Evolutionary conservation across 1,140 invertebrate genomes (phyloP).

Genomic region (Euschistus heros): DNA sequence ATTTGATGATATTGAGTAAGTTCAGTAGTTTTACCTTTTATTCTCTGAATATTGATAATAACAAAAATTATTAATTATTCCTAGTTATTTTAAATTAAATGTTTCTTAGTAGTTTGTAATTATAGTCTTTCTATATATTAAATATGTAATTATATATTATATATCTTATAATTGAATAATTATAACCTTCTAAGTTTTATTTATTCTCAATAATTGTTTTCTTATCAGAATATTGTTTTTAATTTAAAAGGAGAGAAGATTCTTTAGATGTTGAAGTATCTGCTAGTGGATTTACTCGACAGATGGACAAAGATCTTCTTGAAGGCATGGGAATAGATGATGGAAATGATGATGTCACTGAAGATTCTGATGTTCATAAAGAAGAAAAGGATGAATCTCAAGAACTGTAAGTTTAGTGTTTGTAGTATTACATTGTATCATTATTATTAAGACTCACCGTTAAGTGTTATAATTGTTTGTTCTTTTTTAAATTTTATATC

Average conservation of each 20-base stretch:
- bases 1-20: conserved; percentile 65
- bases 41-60: neutral
- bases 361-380: conserved; percentile 35
- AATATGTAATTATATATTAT: too few relatives aligned
- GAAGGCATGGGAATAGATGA: conserved; percentile 39
- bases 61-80: too few relatives aligned
- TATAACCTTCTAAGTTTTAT: too few relatives aligned
- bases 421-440: too few relatives aligned
- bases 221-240: conserved; percentile 11
- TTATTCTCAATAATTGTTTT: neutral
- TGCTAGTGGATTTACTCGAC: conserved; percentile 82
- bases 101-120: too few relatives aligned
- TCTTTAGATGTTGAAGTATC: conserved; percentile 78
- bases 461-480: too few relatives aligned
- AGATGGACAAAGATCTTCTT: conserved; percentile 66
- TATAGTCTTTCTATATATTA: too few relatives aligned
- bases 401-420: conserved; percentile 27
- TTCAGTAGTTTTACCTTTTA: conserved; percentile 27
- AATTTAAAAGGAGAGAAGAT: conserved; percentile 55
- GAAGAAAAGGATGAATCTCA: conserved; percentile 36
- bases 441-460: too few relatives aligned
- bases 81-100: too few relatives aligned
- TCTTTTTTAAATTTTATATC: too few relatives aligned
- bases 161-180: too few relatives aligned
- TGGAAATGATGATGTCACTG: conserved; percentile 33